Evolutionary conservation across 2,797 vertebrate genomes (phyloP), one percentile per base, ranked within the genome.

Genomic region (Anguilla megastoma): DNA sequence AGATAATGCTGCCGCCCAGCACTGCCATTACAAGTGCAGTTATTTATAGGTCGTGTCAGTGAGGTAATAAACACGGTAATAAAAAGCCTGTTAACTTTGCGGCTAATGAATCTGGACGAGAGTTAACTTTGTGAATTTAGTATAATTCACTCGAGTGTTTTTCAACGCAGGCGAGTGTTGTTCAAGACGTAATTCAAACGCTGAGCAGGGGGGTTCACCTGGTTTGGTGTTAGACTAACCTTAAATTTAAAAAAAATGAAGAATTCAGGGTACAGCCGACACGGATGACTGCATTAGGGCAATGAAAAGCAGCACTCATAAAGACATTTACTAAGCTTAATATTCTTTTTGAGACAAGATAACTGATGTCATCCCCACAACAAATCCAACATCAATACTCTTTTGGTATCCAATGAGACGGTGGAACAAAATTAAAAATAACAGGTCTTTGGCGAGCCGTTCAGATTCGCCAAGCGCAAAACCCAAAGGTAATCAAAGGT

Each of bases 1-100:
- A 96, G 95, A 94, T 96, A 95, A 96, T 96, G 94, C 95, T 96
- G 96, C 96, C 96, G 96, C 96, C 96, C 96, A 96, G 93, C 95
- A 96, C 96, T 96, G 94, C 96, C 95, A 96, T 97, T 97, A 97
- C 96, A 96, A 98, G 97, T 97, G 96, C 95, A 96, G 96, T 98
- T 99, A 98, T 98, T 99, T 99, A 99, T 98, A 98, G 97, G 98
- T 96, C 96, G 96, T 98, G 97, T 98, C 97, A 97, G 96, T 96
- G 94, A 96, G 93, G 97, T 97, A 98, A 98, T 99, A 99, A 98
- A 99, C 97, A 98, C 97, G 97, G 48, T 80, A 80, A 80, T 80
- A 80, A 80, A 98, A 97, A 96, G 97, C 95, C 96, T 95, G 97
- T 97, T 99, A 98, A 99, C 98, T 97, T 36, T 97, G 97, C 96